Conservation (phyloP, 1,140 invertebrate species). For the Aradophagus sp. region DNA sequence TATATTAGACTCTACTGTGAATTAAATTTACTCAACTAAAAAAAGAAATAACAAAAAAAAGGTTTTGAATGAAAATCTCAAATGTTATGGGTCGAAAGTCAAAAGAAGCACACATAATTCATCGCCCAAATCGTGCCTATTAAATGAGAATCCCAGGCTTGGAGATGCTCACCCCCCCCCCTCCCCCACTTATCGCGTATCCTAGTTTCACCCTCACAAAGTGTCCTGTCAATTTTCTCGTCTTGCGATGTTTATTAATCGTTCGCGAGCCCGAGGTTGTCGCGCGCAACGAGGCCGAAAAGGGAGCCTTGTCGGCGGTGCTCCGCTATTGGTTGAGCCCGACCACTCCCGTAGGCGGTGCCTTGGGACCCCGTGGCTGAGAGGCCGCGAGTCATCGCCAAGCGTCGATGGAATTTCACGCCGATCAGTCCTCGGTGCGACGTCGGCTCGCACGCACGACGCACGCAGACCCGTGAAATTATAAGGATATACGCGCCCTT, state of each 20-base stretch:
- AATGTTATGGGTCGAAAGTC: no score
- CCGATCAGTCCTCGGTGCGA: slow-evolving; percentile 66
- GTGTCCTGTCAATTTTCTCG: not conserved
- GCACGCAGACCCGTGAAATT: not conserved
- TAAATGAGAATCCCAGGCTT: no score
- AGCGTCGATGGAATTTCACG: slow-evolving; percentile 36
- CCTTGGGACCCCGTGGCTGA: slow-evolving; percentile 46
- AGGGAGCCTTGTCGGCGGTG: slow-evolving; percentile 54
- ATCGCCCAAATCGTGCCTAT: no score
- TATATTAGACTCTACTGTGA: no score
- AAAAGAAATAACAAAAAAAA: no score
- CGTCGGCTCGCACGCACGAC: slow-evolving; percentile 64
- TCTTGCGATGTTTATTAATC: slow-evolving; percentile 11
- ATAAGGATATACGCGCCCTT: slow-evolving; percentile 34
- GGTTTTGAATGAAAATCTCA: no score
- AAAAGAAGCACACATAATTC: no score
- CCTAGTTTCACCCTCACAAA: not conserved
- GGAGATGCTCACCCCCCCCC: no score
- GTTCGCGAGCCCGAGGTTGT: not conserved
- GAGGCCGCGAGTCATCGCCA: slow-evolving; percentile 51
- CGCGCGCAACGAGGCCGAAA: slow-evolving; percentile 32
- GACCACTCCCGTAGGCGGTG: slow-evolving; percentile 71
- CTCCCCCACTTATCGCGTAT: not conserved
- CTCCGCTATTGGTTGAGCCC: slow-evolving; percentile 62
- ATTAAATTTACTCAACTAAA: no score